These are phyloP conservation scores for Dichetophora obliterata DNA, from an alignment of 2,888 invertebrate genomes.

Conservation along the genomic window DNA sequence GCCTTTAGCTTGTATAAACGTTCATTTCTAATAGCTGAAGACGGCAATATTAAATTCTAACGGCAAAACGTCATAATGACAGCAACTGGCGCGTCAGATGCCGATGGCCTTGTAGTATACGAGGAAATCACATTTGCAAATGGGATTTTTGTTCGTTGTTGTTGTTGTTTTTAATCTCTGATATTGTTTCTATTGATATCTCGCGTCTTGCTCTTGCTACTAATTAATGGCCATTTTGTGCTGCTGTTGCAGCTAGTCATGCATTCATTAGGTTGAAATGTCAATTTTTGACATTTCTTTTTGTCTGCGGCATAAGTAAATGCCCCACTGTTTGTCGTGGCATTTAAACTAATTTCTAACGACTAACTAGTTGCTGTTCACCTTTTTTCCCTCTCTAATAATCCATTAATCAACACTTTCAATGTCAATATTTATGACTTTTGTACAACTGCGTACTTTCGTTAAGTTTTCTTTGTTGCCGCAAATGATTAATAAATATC, in stretches of 20 bases:
- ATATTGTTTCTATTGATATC: neutral
- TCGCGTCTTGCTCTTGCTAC: neutral
- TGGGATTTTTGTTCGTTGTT: slow-evolving; percentile 10
- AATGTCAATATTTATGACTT: slow-evolving; percentile 10
- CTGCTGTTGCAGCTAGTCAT: neutral
- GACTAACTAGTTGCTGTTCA: neutral
- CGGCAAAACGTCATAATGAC: slow-evolving; percentile 41
- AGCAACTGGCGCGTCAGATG: slow-evolving; percentile 41
- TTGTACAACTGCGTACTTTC: slow-evolving; percentile 17
- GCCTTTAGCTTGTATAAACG: neutral
- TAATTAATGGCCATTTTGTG: neutral
- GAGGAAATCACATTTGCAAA: slow-evolving; percentile 50
- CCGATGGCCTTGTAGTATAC: slow-evolving; percentile 53
- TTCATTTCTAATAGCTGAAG: neutral
- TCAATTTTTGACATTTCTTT: neutral
- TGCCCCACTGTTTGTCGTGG: neutral
- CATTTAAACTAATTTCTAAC: neutral
- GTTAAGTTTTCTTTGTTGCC: slow-evolving; percentile 20
- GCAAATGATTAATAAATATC: slow-evolving; percentile 8
- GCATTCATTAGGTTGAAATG: slow-evolving; percentile 15
- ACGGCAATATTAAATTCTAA: slow-evolving; percentile 22
- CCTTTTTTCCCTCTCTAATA: too few relatives aligned
- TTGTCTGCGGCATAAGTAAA: too few relatives aligned
- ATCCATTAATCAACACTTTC: neutral
- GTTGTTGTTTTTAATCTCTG: neutral